These are phyloP conservation scores for Noctilio leporinus DNA, from an alignment of 2,113 vertebrate species.

Conservation along the genomic window DNA sequence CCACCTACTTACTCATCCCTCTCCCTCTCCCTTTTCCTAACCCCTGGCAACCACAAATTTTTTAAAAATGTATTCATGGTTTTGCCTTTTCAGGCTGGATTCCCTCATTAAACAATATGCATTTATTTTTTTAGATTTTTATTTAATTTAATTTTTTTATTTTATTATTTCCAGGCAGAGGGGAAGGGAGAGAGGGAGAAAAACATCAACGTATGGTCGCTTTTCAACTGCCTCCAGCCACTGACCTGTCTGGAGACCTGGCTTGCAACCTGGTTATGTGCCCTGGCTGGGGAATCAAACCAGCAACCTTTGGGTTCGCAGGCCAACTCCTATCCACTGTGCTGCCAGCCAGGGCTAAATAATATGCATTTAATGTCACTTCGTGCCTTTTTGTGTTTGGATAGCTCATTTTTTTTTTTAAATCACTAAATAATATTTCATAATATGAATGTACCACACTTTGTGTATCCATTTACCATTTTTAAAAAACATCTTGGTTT, in stretches of 20 bases:
- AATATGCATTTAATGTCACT: not conserved
- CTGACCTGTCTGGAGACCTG: too few relatives aligned
- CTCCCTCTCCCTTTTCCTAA: not conserved
- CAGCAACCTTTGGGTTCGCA: too few relatives aligned
- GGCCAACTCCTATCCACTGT: too few relatives aligned
- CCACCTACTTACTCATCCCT: not conserved
- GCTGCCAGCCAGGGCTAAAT: too few relatives aligned
- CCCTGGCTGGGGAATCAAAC: too few relatives aligned
- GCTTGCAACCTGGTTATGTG: too few relatives aligned
- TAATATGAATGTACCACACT: not conserved
- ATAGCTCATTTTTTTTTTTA: not conserved
- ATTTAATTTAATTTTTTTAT: too few relatives aligned
- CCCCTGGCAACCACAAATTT: not conserved
- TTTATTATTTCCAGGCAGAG: too few relatives aligned
- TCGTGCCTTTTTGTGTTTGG: not conserved
- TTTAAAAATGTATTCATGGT: not conserved
- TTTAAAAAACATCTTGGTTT: not conserved
- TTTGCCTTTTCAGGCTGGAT: not conserved
- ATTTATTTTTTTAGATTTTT: too few relatives aligned
- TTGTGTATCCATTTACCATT: not conserved
- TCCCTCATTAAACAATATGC: not conserved
- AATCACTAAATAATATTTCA: not conserved
- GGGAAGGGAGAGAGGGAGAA: too few relatives aligned
- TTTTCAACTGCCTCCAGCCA: too few relatives aligned
- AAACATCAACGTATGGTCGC: too few relatives aligned